phyloP scores from a whole-genome alignment of 2,113 vertebrate genomes.

The Psammodynastes pulverulentus region DNA sequence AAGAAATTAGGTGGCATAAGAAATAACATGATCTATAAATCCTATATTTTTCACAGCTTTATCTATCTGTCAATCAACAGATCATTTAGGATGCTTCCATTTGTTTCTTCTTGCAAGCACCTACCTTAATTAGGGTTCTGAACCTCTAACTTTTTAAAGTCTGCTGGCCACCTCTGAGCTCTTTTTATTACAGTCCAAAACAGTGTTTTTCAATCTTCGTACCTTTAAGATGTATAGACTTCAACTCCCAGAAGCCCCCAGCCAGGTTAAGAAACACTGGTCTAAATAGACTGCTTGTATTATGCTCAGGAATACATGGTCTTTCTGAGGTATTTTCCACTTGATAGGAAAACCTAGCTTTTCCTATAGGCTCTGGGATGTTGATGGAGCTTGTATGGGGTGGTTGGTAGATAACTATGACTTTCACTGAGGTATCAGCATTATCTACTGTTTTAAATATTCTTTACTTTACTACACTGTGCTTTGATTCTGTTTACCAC shows the following conservation, averaged over 20 bases:
- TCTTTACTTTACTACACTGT: neutral
- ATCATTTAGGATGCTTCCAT: neutral
- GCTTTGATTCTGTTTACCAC: neutral
- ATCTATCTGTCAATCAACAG: neutral
- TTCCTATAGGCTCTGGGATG: neutral
- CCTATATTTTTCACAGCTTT: neutral
- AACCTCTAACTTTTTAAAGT: too few species aligned
- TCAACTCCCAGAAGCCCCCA: too few species aligned
- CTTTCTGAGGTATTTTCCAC: neutral
- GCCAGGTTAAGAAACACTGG: too few species aligned
- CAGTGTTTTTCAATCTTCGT: too few species aligned
- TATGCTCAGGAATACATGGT: neutral
- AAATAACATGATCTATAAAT: neutral
- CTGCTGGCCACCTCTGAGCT: neutral
- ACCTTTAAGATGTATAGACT: too few species aligned
- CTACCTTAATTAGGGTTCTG: neutral
- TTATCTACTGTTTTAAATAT: neutral
- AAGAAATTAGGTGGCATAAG: neutral
- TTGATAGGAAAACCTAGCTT: neutral
- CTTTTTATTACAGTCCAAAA: neutral
- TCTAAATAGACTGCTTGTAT: neutral
- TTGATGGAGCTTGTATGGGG: neutral
- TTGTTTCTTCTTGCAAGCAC: neutral
- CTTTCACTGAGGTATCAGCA: neutral
- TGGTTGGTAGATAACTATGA: neutral